Evolutionary conservation across 2,113 vertebrate species (phyloP).

Genomic region (Beaufortia kweichowensis): DNA sequence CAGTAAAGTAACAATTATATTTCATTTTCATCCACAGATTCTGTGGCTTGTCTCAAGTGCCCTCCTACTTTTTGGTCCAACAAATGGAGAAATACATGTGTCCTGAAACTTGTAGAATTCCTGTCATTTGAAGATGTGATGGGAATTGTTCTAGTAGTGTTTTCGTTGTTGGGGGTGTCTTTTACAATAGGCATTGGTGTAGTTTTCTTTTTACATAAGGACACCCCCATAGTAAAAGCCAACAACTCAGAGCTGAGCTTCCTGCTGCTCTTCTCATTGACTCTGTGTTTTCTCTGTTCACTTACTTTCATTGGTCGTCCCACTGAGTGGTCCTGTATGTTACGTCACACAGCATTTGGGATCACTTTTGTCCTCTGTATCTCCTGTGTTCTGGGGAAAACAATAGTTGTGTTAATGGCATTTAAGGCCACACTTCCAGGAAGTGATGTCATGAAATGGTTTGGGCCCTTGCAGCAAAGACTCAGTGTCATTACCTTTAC

Average conservation of each 20-base stretch:
- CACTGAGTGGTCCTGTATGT: slow-evolving; percentile 55
- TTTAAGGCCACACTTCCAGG: slow-evolving; percentile 57
- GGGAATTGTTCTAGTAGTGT: slow-evolving; percentile 54
- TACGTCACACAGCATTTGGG: slow-evolving; percentile 54
- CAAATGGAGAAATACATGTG: slow-evolving; percentile 51
- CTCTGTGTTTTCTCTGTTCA: slow-evolving; percentile 58
- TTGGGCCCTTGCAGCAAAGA: slow-evolving; percentile 52
- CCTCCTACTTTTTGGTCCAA: slow-evolving; percentile 58
- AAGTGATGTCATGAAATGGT: slow-evolving; percentile 57
- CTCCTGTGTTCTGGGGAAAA: slow-evolving; percentile 56
- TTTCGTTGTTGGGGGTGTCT: slow-evolving; percentile 52
- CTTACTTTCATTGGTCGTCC: slow-evolving; percentile 57
- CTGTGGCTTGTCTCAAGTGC: slow-evolving; percentile 52
- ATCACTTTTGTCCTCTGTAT: slow-evolving; percentile 56
- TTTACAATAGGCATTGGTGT: slow-evolving; percentile 47
- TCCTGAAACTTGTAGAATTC: slow-evolving; percentile 53
- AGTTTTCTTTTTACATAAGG: slow-evolving; percentile 55
- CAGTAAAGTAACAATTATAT: slow-evolving; percentile 11
- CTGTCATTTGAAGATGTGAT: slow-evolving; percentile 56
- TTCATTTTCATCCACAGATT: slow-evolving; percentile 50
- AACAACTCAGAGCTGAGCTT: slow-evolving; percentile 62
- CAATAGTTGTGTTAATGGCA: slow-evolving; percentile 57
- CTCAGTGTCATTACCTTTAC: slow-evolving; percentile 53
- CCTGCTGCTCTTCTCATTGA: slow-evolving; percentile 57
- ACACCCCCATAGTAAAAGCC: slow-evolving; percentile 59